These are phyloP conservation scores for Gallinago solitaria DNA, from an alignment of 2,797 vertebrate genomes.

Conservation along the genomic window DNA sequence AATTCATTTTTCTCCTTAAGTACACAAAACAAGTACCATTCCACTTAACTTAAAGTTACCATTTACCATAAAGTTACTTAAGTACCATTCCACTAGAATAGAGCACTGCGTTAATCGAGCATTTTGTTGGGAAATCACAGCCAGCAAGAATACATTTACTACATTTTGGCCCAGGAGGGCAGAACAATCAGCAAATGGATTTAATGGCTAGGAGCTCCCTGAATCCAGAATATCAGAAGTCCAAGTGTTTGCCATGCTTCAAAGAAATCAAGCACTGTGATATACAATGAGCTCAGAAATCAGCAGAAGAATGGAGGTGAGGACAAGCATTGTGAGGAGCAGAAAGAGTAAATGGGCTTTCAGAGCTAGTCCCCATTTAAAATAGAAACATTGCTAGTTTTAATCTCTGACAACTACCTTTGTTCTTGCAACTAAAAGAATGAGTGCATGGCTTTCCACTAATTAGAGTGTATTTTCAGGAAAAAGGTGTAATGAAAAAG, in stretches of 20 bases:
- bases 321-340: neutral
- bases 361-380: neutral
- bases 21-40: neutral
- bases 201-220: neutral
- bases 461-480: neutral
- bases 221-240: neutral
- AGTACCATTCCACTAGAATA: neutral
- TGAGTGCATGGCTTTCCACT: neutral
- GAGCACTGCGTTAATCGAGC: neutral
- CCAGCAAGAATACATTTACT: neutral
- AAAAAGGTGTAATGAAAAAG: neutral
- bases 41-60: neutral
- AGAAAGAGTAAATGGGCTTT: neutral
- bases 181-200: conserved; percentile 24
- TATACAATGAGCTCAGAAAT: neutral
- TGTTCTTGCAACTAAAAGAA: neutral
- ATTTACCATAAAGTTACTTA: neutral
- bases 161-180: neutral
- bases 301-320: neutral
- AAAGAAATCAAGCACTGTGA: neutral
- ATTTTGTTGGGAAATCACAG: neutral
- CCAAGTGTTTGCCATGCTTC: neutral
- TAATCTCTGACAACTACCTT: neutral
- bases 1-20: neutral
- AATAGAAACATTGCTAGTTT: neutral